Percentiles rank a stretch among this genome's conserved stretches.
These are phyloP conservation scores for Rhinogobio ventralis DNA, from an alignment of 2,797 vertebrate genomes.

Conservation along the genomic window DNA sequence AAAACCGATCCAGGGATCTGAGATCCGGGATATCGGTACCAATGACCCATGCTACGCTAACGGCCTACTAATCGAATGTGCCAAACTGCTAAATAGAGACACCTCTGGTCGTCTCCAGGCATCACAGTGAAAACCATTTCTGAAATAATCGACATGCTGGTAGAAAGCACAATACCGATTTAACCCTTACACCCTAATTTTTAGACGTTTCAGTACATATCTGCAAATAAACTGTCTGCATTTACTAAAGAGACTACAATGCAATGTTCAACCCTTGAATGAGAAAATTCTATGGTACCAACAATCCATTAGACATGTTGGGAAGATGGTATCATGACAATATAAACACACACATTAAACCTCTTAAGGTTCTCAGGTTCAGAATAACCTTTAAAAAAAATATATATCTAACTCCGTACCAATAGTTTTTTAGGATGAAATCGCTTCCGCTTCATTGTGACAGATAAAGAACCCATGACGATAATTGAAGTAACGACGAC, in stretches of 20 bases:
- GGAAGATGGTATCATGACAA: not conserved
- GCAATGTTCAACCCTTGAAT: not conserved
- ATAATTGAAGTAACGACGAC: slow-evolving; percentile 62
- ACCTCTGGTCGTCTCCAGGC: slow-evolving; percentile 23
- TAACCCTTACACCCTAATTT: not conserved
- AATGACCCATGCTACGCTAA: not conserved
- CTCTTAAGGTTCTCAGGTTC: not conserved
- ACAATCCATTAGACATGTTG: not conserved
- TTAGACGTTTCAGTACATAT: not conserved
- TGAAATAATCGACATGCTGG: slow-evolving; percentile 11
- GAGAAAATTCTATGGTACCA: not conserved
- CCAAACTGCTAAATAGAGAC: slow-evolving; percentile 23
- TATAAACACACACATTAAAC: not conserved
- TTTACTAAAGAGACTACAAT: not conserved
- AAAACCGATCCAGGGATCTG: slow-evolving; percentile 10
- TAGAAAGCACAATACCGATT: not conserved
- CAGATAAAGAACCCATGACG: slow-evolving; percentile 53
- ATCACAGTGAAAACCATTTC: slow-evolving; percentile 15
- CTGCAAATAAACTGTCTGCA: not conserved
- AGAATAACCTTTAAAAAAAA: not conserved
- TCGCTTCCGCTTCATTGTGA: slow-evolving; percentile 46
- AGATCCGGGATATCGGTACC: not conserved
- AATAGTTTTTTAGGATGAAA: slow-evolving; percentile 7
- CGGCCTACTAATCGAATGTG: slow-evolving; percentile 10
- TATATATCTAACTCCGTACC: not conserved